phyloP scores from a whole-genome alignment of 2,797 vertebrate species.

The Fundulus diaphanus region DNA sequence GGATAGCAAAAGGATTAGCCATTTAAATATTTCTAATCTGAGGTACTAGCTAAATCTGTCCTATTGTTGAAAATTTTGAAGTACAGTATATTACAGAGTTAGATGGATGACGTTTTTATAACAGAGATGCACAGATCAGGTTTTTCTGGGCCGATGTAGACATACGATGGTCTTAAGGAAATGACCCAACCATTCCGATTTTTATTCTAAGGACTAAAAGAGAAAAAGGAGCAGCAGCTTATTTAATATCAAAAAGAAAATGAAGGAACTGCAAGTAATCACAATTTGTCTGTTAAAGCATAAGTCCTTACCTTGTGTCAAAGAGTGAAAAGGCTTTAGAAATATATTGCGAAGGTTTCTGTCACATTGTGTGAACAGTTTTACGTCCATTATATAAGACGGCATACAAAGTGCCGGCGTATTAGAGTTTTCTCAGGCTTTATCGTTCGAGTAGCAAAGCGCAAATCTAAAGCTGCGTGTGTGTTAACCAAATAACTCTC shows the following conservation, averaged over 20 bases:
- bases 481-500: background rate
- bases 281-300: background rate
- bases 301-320: background rate
- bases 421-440: background rate
- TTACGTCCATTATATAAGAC: background rate
- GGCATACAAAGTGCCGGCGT: background rate
- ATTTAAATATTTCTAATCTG: slow-evolving; percentile 19
- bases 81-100: background rate
- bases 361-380: no score
- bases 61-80: background rate
- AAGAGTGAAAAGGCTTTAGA: background rate
- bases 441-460: background rate
- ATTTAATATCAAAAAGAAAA: background rate
- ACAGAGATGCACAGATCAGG: background rate
- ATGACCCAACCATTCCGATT: background rate
- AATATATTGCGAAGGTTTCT: no score
- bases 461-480: background rate
- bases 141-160: background rate
- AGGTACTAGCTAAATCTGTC: slow-evolving; percentile 5
- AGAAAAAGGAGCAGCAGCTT: background rate
- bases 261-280: background rate
- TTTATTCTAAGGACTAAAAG: background rate
- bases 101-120: background rate
- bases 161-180: background rate
- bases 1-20: slow-evolving; percentile 34